A percentile compares a stretch with the other conserved stretches of the same genome.
These are phyloP conservation scores for Gasteruption jaculator DNA, from an alignment of 2,888 invertebrate species.

Conservation along the genomic window DNA sequence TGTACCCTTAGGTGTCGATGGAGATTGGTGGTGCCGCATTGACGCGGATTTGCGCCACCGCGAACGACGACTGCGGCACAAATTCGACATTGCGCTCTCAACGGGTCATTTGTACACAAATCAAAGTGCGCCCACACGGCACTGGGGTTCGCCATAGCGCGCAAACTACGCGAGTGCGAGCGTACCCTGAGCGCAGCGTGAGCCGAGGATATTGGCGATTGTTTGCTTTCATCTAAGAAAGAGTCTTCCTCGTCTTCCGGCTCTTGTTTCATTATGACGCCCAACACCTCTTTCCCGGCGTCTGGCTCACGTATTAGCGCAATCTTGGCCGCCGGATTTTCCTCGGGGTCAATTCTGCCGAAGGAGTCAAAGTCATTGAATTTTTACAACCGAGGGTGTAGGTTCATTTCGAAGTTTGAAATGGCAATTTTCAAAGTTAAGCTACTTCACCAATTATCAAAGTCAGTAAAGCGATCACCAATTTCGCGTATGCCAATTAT, in stretches of 20 bases:
- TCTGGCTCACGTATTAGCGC: too few relatives aligned
- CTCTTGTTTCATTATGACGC: constrained; percentile 42
- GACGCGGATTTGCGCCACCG: constrained; percentile 48
- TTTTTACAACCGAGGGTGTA: too few relatives aligned
- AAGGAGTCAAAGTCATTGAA: too few relatives aligned
- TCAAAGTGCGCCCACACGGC: constrained; percentile 51
- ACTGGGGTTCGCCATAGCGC: constrained; percentile 50
- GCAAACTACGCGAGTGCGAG: constrained; percentile 44
- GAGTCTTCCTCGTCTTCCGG: constrained; percentile 44
- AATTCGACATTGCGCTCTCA: constrained; percentile 48
- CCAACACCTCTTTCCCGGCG: constrained; percentile 26
- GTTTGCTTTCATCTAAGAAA: constrained; percentile 34
- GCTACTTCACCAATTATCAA: too few relatives aligned
- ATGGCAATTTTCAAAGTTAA: too few relatives aligned
- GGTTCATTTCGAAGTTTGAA: too few relatives aligned
- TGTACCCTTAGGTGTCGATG: constrained; percentile 48
- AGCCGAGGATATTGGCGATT: constrained; percentile 21
- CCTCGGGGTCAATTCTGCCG: too few relatives aligned
- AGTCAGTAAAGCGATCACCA: too few relatives aligned
- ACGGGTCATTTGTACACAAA: constrained; percentile 45
- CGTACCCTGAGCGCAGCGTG: constrained; percentile 34
- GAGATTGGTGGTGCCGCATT: constrained; percentile 49
- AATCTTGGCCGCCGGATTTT: too few relatives aligned
- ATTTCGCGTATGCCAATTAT: too few relatives aligned
- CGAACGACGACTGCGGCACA: constrained; percentile 48